Evolutionary conservation across 2,888 invertebrate species (phyloP).

Genomic region (Lepidocyrtinus sp.): DNA sequence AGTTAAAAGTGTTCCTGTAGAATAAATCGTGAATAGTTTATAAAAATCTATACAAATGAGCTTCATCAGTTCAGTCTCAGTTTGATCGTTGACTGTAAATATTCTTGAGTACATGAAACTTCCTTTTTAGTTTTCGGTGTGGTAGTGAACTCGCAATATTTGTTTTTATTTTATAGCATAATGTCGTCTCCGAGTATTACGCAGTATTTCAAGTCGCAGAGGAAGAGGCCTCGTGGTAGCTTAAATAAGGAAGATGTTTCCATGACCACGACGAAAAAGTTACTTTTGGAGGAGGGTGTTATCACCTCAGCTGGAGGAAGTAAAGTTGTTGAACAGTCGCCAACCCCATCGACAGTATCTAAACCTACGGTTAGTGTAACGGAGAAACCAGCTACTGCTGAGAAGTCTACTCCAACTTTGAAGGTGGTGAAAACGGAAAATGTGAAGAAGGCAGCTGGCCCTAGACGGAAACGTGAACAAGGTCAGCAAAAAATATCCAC

Average conservation of each 20-base stretch:
- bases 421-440: not conserved
- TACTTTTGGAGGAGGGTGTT: conserved; percentile 28
- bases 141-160: not conserved
- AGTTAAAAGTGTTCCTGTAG: too few species aligned
- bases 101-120: not conserved
- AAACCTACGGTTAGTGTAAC: not conserved
- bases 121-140: not conserved
- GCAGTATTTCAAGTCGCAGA: conserved; percentile 43
- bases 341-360: not conserved
- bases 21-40: too few species aligned
- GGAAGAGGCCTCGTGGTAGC: conserved; percentile 41
- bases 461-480: not conserved
- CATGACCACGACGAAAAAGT: conserved; percentile 18
- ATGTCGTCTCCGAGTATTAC: conserved; percentile 46
- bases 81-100: not conserved
- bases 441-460: not conserved
- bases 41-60: too few species aligned
- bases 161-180: not conserved
- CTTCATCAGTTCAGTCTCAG: too few species aligned
- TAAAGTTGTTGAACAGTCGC: not conserved
- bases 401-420: not conserved
- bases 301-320: too few species aligned
- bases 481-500: not conserved
- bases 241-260: conserved; percentile 11
- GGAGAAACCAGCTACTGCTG: not conserved